Evolutionary conservation across 2,888 invertebrate species (phyloP).

Genomic region (Acrobasis repandana): DNA sequence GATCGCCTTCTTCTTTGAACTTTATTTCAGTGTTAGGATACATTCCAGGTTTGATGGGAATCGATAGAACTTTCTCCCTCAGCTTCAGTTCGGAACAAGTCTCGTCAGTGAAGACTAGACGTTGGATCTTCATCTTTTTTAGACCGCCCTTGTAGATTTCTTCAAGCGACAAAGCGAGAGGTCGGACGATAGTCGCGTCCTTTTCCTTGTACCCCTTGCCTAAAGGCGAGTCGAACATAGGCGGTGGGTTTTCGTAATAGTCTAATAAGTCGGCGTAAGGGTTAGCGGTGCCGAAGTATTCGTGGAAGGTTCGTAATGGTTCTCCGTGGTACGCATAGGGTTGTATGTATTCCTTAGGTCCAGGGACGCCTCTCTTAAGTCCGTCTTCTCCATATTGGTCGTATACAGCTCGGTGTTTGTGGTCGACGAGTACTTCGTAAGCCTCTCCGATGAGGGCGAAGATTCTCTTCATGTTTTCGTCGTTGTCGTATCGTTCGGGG

Average conservation of each 20-base stretch:
- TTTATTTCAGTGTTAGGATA: slow-evolving; percentile 87
- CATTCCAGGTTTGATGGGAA: slow-evolving; percentile 89
- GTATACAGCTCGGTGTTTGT: slow-evolving; percentile 88
- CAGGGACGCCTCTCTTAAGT: slow-evolving; percentile 90
- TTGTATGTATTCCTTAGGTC: slow-evolving; percentile 85
- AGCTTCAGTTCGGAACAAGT: slow-evolving; percentile 84
- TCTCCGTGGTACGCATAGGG: slow-evolving; percentile 93
- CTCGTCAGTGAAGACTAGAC: slow-evolving; percentile 86
- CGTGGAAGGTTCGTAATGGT: slow-evolving; percentile 87
- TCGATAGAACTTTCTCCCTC: slow-evolving; percentile 88
- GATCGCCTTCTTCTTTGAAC: slow-evolving; percentile 91
- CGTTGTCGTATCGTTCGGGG: slow-evolving; percentile 78
- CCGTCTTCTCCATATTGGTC: slow-evolving; percentile 96
- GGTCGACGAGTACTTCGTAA: slow-evolving; percentile 89
- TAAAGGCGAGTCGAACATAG: slow-evolving; percentile 84
- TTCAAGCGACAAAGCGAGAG: slow-evolving; percentile 76
- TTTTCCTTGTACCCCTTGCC: slow-evolving; percentile 85
- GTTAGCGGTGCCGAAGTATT: slow-evolving; percentile 92
- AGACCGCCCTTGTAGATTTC: slow-evolving; percentile 88
- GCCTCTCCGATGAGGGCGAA: slow-evolving; percentile 89
- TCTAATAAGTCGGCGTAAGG: slow-evolving; percentile 91
- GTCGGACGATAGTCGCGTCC: slow-evolving; percentile 72
- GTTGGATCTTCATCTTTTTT: slow-evolving; percentile 92
- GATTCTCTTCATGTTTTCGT: slow-evolving; percentile 74
- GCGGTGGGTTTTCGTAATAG: slow-evolving; percentile 84